A percentile compares a stretch with the other conserved stretches of the same genome.
phyloP scores from a whole-genome alignment of 2,113 vertebrate genomes.

The Crotophaga sulcirostris region DNA sequence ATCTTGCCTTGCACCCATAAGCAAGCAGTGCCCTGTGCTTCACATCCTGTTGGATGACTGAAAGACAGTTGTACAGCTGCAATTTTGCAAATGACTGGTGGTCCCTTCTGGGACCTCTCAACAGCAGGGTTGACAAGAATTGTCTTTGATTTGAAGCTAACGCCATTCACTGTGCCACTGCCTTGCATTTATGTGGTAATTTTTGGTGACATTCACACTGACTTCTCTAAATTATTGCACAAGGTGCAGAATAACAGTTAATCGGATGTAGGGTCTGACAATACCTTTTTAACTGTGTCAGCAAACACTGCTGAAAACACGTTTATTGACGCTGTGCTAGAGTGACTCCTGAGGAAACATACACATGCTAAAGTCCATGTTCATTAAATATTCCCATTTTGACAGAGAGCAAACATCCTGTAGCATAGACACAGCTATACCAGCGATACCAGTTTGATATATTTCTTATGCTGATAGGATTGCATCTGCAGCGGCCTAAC shows the following conservation, averaged over 20 bases:
- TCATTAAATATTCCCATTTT: background rate
- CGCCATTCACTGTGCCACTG: background rate
- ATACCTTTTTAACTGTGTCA: background rate
- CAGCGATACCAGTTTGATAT: background rate
- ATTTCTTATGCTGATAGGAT: background rate
- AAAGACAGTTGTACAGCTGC: background rate
- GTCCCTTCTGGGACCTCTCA: background rate
- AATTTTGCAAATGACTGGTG: background rate
- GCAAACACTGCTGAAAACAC: background rate
- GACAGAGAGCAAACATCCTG: background rate
- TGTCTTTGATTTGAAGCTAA: background rate
- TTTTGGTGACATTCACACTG: background rate
- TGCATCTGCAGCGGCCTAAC: background rate
- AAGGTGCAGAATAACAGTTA: background rate
- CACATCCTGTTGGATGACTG: background rate
- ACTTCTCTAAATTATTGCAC: background rate
- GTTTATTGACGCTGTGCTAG: background rate
- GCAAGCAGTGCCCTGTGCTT: background rate
- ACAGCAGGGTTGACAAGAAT: background rate
- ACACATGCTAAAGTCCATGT: background rate
- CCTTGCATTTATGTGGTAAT: background rate
- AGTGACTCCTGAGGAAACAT: background rate
- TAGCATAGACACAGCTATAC: fast-evolving
- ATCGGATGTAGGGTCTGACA: background rate
- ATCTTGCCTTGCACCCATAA: background rate